Conservation (phyloP, 1,140 invertebrate genomes). For the Saxidomus purpurata region DNA sequence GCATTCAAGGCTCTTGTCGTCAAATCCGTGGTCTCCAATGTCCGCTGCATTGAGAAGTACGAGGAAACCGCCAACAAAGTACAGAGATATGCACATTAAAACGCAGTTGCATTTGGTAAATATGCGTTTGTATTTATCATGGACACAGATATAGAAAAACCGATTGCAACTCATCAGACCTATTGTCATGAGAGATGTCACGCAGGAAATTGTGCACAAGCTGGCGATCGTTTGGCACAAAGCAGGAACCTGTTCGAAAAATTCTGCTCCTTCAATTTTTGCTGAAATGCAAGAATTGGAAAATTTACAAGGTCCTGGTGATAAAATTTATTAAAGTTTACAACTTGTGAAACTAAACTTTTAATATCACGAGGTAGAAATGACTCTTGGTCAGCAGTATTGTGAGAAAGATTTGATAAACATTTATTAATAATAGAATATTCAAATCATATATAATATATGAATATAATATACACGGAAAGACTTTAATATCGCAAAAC, state of each 20-base stretch:
- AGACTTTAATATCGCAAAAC: too few relatives aligned
- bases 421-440: too few relatives aligned
- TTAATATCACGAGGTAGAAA: too few relatives aligned
- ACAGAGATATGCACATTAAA: constrained; percentile 69
- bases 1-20: constrained; percentile 80
- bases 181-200: constrained; percentile 79
- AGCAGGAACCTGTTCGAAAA: constrained; percentile 75
- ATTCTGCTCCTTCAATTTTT: constrained; percentile 74
- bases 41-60: constrained; percentile 72
- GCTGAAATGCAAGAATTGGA: too few relatives aligned
- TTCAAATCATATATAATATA: too few relatives aligned
- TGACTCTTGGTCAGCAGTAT: too few relatives aligned
- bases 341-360: too few relatives aligned
- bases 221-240: constrained; percentile 78
- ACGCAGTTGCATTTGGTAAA: constrained; percentile 75
- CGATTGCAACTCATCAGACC: constrained; percentile 78
- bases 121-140: constrained; percentile 72
- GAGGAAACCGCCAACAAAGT: constrained; percentile 69
- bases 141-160: constrained; percentile 79
- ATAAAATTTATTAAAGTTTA: too few relatives aligned
- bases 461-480: too few relatives aligned
- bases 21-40: constrained; percentile 79
- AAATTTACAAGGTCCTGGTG: too few relatives aligned
- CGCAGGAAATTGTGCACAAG: constrained; percentile 78
- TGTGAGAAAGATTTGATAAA: too few relatives aligned